Base-by-base conservation (phyloP, 2,888 invertebrate genomes). In the Hybos culiciformis region DNA sequence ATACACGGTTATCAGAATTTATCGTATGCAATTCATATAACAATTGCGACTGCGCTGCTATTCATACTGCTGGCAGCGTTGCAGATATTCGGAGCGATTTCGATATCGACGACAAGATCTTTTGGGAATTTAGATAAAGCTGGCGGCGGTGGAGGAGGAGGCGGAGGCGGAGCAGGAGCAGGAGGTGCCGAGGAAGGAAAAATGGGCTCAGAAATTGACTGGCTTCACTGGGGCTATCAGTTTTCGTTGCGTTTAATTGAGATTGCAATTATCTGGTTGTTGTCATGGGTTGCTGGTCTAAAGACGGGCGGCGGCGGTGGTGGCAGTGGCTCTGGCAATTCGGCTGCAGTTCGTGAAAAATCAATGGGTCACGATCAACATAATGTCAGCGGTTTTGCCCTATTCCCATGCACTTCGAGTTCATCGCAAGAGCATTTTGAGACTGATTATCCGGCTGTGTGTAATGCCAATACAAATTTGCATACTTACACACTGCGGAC, bases 151-250 rank as follows among this genome's bases (percentile, higher is more conserved):
- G 20, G 14, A 14, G 70, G 70, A 39, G n/a, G n/a, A n/a, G n/a
- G n/a, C n/a, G n/a, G n/a, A n/a, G n/a, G n/a, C n/a, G n/a, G n/a
- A n/a, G n/a, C n/a, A n/a, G n/a, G n/a, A n/a, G n/a, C n/a, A n/a
- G n/a, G n/a, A n/a, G n/a, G n/a, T n/a, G n/a, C n/a, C n/a, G n/a
- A n/a, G n/a, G n/a, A n/a, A n/a, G n/a, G n/a, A n/a, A n/a, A n/a
- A n/a, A 64, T 71, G n/a, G 43, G 69, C 69, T 51, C 58, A 1
- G 79, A 80, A 54, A 77, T 80, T 54, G 80, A 81, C 48, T 93
- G 93, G 93, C 72, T 90, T 4, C 83, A 91, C 71, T 92, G 90
- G 88, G 83, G 85, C 17, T 91, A 86, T 68, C 88, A 92, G 59
- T 80, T 88, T 57, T 82, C 83, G 0, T 74, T 90, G 41, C 75